These are phyloP conservation scores for Macrochelys suwanniensis DNA, from an alignment of 2,797 vertebrate species.

Conservation along the genomic window DNA sequence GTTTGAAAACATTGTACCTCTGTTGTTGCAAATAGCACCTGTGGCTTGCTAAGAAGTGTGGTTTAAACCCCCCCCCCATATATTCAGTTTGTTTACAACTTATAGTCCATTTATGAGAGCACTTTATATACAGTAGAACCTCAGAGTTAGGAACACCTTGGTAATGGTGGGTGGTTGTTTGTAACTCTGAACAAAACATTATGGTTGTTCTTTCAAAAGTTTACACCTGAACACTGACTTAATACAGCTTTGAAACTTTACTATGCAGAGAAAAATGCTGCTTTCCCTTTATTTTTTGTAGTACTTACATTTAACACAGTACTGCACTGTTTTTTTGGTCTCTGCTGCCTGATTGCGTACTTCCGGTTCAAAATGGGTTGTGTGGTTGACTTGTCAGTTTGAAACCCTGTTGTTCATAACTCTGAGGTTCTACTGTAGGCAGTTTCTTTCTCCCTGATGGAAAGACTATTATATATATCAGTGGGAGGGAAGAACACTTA, in stretches of 20 bases:
- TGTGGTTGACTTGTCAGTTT: neutral
- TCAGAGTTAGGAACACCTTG: too few relatives aligned
- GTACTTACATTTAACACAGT: too few relatives aligned
- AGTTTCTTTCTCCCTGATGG: neutral
- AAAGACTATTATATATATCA: neutral
- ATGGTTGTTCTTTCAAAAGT: too few relatives aligned
- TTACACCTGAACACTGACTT: too few relatives aligned
- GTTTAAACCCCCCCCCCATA: neutral
- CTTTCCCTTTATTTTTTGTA: too few relatives aligned
- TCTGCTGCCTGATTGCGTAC: too few relatives aligned
- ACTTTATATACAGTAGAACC: neutral
- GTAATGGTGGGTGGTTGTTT: too few relatives aligned
- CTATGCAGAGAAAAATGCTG: too few relatives aligned
- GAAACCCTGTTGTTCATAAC: neutral
- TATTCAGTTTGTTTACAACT: neutral
- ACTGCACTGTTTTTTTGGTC: too few relatives aligned
- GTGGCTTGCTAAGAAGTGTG: neutral
- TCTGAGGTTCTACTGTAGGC: neutral
- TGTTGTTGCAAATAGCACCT: neutral
- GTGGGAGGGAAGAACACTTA: neutral
- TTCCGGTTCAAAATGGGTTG: too few relatives aligned
- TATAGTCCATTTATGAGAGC: neutral
- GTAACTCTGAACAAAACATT: too few relatives aligned
- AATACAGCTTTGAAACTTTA: too few relatives aligned
- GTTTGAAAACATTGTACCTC: neutral